Evolutionary conservation across 2,888 invertebrate species (phyloP), one percentile per base, ranked within the genome.

Genomic region (Dolomedes plantarius): DNA sequence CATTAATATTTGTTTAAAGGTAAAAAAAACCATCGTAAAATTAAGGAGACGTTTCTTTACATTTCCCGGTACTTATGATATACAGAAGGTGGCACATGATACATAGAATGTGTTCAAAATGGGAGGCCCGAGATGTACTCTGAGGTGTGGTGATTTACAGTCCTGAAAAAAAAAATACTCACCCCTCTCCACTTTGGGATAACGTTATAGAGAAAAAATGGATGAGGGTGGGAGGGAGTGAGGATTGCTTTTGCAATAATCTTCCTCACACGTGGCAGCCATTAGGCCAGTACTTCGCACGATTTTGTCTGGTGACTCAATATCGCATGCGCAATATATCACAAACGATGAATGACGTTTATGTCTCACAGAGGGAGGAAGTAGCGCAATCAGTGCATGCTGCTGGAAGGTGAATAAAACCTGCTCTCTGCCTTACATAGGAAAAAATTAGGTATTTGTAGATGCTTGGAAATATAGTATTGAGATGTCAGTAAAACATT

Each of bases 261-360:
- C 23, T 56, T n/a, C 56, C 56, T 5, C 56, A 23, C 56, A 56
- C 56, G 56, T 56, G 56, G 23, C 56, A 11, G 56, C 56, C 56
- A 56, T 56, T 56, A 56, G 56, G 56, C 23, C 23, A 56, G 56
- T 23, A 23, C 23, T 56, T 56, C 5, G 56, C 19, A 16, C 56
- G 23, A 56, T 56, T 56, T 46, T 23, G 5, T 56, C 19, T 11
- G 13, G 56, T 56, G 56, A 56, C 56, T 56, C 56, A 56, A 56
- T 56, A 56, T 56, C 3, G n/a, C 56, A 23, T 5, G 11, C 7
- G 5, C 23, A 56, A 56, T 56, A 23, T 56, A 23, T 56, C 41
- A 46, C 9, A 46, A 46, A 46, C 16, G 41, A 13, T 6, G 41
- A 46, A 46, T 46, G 41, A 46, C 41, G 41, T 46, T 46, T 46